Evolutionary conservation across 2,113 vertebrate species (phyloP).

Genomic region (Triplophysa rosa): DNA sequence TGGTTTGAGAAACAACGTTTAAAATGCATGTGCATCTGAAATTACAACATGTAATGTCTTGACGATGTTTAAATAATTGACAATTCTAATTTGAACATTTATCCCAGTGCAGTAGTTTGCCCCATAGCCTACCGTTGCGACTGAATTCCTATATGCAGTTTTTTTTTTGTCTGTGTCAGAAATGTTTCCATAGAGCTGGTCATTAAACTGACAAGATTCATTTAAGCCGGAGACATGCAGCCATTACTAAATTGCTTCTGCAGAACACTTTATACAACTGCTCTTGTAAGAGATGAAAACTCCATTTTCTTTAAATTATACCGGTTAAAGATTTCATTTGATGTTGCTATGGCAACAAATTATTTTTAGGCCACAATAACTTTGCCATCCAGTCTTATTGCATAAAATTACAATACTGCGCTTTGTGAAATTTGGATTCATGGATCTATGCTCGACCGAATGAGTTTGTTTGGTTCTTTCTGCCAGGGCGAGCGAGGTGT

Average conservation of each 20-base stretch:
- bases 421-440: background rate
- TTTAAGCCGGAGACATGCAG: background rate
- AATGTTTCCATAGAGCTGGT: background rate
- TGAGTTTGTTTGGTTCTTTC: slow-evolving; percentile 42
- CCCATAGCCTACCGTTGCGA: too few relatives aligned
- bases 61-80: too few relatives aligned
- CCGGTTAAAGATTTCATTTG: background rate
- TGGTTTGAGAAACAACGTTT: too few relatives aligned
- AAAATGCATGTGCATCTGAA: background rate
- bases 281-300: background rate
- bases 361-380: background rate
- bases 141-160: too few relatives aligned
- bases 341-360: slow-evolving; percentile 3
- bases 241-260: background rate
- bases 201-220: background rate
- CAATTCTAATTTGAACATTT: too few relatives aligned
- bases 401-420: background rate
- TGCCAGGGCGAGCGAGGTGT: slow-evolving; percentile 91
- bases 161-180: too few relatives aligned
- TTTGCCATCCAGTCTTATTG: background rate
- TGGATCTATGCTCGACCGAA: background rate
- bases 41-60: background rate
- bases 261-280: background rate
- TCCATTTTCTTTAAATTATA: background rate
- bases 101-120: too few relatives aligned